Percentiles rank a stretch among this genome's conserved stretches.
Conservation (phyloP, 2,113 vertebrate species). For the Todiramphus saurophagus region DNA sequence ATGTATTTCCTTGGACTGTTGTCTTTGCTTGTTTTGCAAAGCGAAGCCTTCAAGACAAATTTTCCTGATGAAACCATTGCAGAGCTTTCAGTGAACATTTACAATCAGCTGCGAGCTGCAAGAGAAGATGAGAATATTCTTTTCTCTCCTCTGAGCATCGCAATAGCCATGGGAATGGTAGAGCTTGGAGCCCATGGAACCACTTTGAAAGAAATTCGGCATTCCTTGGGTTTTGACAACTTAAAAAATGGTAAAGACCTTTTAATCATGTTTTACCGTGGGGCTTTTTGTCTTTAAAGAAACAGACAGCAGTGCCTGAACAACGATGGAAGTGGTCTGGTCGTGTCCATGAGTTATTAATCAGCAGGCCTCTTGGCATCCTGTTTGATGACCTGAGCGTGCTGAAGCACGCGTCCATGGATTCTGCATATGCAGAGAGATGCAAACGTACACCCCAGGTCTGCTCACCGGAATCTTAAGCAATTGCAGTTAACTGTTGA, state of each 20-base stretch:
- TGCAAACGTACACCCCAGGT: neutral
- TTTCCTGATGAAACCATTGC: slow-evolving; percentile 84
- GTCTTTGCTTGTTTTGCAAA: slow-evolving; percentile 79
- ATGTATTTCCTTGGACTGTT: slow-evolving; percentile 86
- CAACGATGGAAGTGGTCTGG: neutral
- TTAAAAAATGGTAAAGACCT: slow-evolving; percentile 82
- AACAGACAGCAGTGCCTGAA: neutral
- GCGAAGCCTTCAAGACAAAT: slow-evolving; percentile 75
- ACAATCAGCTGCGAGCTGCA: slow-evolving; percentile 86
- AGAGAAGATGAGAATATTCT: slow-evolving; percentile 93
- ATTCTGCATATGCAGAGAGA: neutral
- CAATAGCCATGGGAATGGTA: slow-evolving; percentile 90
- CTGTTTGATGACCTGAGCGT: neutral
- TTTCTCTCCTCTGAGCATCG: slow-evolving; percentile 91
- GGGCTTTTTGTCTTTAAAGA: neutral
- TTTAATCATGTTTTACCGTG: neutral
- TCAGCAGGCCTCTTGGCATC: neutral
- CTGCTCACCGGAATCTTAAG: neutral
- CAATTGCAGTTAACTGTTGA: neutral
- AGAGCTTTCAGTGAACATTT: slow-evolving; percentile 91
- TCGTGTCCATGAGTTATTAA: neutral
- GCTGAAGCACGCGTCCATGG: neutral
- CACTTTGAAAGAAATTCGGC: slow-evolving; percentile 90
- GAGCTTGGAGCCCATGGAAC: slow-evolving; percentile 90
- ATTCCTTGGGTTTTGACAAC: slow-evolving; percentile 85